phyloP scores from a whole-genome alignment of 2,113 vertebrate species.

The Barnardius zonarius region DNA sequence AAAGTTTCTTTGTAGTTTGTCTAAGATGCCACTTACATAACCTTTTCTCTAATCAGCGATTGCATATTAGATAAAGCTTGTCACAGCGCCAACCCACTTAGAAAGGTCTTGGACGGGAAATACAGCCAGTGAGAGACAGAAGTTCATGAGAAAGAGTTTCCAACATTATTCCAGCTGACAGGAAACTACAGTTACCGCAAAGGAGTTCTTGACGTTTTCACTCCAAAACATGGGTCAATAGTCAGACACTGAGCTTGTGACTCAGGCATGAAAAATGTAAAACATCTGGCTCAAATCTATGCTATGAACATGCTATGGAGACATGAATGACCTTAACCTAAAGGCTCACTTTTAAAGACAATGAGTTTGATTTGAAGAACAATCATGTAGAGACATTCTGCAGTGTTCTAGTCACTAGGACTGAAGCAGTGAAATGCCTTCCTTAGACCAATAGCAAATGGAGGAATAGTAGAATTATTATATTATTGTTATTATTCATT shows the following conservation, averaged over 20 bases:
- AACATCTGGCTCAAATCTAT: conserved; percentile 38
- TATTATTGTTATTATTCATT: too few species aligned
- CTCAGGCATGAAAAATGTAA: conserved; percentile 44
- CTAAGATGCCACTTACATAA: neutral
- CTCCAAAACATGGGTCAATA: neutral
- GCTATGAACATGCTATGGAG: neutral
- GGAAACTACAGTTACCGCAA: conserved; percentile 31
- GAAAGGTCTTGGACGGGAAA: conserved; percentile 29
- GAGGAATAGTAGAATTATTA: neutral
- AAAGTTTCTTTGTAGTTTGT: neutral
- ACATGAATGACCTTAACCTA: neutral
- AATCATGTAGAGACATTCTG: neutral
- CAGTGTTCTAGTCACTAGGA: neutral
- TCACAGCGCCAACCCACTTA: neutral
- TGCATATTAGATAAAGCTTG: neutral
- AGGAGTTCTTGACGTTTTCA: conserved; percentile 4
- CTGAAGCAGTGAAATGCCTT: neutral
- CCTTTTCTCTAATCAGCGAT: neutral
- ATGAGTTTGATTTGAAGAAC: neutral
- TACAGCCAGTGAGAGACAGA: neutral
- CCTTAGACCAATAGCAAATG: neutral
- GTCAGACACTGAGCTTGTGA: neutral
- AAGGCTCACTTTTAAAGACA: neutral
- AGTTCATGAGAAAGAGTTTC: conserved; percentile 44
- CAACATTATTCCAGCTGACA: conserved; percentile 47